Percentiles rank a stretch among this genome's conserved stretches.
Evolutionary conservation across 1,140 invertebrate genomes (phyloP).

Genomic region (Holotrichia oblita): DNA sequence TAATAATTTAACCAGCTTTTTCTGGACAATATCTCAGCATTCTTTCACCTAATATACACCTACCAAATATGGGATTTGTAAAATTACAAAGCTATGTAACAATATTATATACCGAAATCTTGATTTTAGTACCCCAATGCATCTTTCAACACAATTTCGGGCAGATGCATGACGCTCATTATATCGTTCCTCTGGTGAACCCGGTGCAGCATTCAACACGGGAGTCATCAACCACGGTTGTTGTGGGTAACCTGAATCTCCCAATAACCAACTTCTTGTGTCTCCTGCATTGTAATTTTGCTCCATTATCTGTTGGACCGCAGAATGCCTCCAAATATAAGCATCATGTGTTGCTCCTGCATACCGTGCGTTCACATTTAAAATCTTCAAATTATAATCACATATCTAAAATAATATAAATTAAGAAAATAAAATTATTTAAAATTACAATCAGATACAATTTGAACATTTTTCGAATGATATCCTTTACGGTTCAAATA

Average conservation of each 20-base stretch:
- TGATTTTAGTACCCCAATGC: constrained; percentile 38
- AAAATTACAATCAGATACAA: constrained; percentile 7
- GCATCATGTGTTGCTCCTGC: not conserved
- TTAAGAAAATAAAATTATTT: not conserved
- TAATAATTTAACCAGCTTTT: not conserved
- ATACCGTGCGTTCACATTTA: not conserved
- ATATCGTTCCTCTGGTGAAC: constrained; percentile 45
- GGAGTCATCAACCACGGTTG: constrained; percentile 50
- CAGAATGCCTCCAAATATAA: not conserved
- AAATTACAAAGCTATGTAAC: not conserved
- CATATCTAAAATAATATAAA: no score
- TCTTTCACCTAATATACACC: not conserved
- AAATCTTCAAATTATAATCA: not conserved
- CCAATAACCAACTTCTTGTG: constrained; percentile 44
- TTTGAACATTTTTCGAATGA: constrained; percentile 15
- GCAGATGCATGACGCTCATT: constrained; percentile 28
- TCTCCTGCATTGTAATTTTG: not conserved
- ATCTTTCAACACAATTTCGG: constrained; percentile 47
- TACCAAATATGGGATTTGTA: not conserved
- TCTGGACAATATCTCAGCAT: not conserved
- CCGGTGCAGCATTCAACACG: constrained; percentile 36
- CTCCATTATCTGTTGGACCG: not conserved
- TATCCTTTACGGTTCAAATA: constrained; percentile 19
- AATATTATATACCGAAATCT: not conserved
- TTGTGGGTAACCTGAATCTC: constrained; percentile 49